These are phyloP conservation scores for Ibidorhyncha struthersii DNA, from an alignment of 2,113 vertebrate genomes.

Conservation along the genomic window DNA sequence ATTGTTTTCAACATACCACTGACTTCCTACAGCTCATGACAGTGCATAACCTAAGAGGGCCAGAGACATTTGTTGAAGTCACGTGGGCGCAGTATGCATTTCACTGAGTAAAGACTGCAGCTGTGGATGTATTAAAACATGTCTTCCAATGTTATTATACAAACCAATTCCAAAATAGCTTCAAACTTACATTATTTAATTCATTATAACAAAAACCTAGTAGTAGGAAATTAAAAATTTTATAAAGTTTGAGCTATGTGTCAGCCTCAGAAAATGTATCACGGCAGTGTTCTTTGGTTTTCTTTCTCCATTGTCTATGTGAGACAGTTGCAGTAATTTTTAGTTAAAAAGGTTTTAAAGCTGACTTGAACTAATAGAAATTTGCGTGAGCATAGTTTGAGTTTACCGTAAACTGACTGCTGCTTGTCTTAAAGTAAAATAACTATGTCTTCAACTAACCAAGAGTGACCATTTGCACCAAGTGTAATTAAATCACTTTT, in stretches of 20 bases:
- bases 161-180: neutral
- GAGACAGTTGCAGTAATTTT: neutral
- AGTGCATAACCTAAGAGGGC: neutral
- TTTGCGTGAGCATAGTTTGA: neutral
- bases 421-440: neutral
- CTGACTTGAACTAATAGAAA: neutral
- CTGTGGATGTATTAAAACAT: neutral
- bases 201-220: neutral
- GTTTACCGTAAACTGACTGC: neutral
- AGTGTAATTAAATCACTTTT: neutral
- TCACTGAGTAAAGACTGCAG: neutral
- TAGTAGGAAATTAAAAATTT: neutral
- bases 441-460: neutral
- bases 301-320: neutral
- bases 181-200: neutral
- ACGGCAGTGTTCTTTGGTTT: neutral
- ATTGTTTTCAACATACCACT: neutral
- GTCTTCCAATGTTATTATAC: neutral
- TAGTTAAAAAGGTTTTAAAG: neutral
- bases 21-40: neutral
- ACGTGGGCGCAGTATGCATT: neutral
- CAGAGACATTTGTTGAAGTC: neutral
- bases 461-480: neutral
- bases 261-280: neutral
- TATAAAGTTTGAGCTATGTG: neutral